These are phyloP conservation scores for Dermochelys coriacea DNA, from an alignment of 2,797 vertebrate genomes.

Conservation along the genomic window DNA sequence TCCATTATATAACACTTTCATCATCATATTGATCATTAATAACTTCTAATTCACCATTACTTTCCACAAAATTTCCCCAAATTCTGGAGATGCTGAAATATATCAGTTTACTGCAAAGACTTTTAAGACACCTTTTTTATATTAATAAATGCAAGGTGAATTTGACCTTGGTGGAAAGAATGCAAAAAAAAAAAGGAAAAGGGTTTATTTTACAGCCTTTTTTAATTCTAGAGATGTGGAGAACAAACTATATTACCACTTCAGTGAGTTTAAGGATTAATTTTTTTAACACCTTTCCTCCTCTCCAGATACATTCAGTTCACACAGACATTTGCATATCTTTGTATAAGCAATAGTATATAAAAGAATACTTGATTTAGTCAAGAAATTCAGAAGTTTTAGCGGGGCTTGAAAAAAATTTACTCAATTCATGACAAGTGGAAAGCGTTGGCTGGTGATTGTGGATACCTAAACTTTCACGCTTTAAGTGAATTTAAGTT, in stretches of 20 bases:
- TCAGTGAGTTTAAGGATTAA: neutral
- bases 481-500: neutral
- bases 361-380: rapidly evolving
- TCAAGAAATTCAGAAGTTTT: neutral
- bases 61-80: neutral
- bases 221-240: neutral
- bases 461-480: neutral
- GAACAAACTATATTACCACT: neutral
- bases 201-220: neutral
- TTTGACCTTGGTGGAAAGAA: constrained; percentile 26
- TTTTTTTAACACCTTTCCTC: neutral
- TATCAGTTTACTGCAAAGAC: constrained; percentile 18
- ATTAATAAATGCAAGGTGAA: constrained; percentile 15
- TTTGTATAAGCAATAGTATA: neutral
- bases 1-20: neutral
- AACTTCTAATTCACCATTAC: constrained; percentile 4
- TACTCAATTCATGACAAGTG: neutral
- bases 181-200: rapidly evolving
- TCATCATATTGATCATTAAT: neutral
- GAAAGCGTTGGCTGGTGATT: neutral
- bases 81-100: constrained; percentile 25
- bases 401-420: neutral
- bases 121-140: constrained; percentile 30
- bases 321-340: neutral
- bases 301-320: neutral